Evolutionary conservation across 2,888 invertebrate species (phyloP), one percentile per base, ranked within the genome.

Genomic region (Eupithecia insigniata): DNA sequence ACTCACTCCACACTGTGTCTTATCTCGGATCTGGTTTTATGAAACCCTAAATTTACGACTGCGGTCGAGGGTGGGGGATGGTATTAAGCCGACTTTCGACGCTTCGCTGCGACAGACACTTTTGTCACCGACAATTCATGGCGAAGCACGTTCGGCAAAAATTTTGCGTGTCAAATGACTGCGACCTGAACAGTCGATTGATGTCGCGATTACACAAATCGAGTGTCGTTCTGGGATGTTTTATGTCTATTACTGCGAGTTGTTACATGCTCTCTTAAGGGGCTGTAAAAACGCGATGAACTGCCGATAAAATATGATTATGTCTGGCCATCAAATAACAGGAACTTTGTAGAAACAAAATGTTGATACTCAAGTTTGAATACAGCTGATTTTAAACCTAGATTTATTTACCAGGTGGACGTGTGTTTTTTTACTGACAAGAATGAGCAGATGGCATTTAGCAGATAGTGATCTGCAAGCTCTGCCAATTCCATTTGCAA

Each of bases 1-100:
- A 88, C 89, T 90, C 89, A 89, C 91, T 92, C 90, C 89, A 89
- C 92, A 92, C 93, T 92, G 92, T 92, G 93, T 93, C 92, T 94
- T 94, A 94, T 94, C 94, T 94, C 89, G 84, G 87, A 94, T 94
- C 94, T 93, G 93, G 93, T 94, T 93, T 94, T 94, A 94, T 94
- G 93, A 94, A 94, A 93, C 94, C 94, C 94, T 93, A 93, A 94
- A 94, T 94, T 94, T 94, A 94, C 93, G 94, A 93, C 91, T 93
- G 92, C 85, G 91, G 92, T 86, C 83, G 91, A 88, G 93, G 92
- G 91, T 87, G 89, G 92, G 89, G 89, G 91, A 85, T 86, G 84
- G 88, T 89, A 90, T 85, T 92, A 91, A 93, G 92, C 92, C 90
- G 88, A 88, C 90, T 90, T 91, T 91, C 90, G 89, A 88, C 89